Evolutionary conservation across 2,797 vertebrate species (phyloP), one percentile per base, ranked within the genome.

Genomic region (Adelosebastes latens): DNA sequence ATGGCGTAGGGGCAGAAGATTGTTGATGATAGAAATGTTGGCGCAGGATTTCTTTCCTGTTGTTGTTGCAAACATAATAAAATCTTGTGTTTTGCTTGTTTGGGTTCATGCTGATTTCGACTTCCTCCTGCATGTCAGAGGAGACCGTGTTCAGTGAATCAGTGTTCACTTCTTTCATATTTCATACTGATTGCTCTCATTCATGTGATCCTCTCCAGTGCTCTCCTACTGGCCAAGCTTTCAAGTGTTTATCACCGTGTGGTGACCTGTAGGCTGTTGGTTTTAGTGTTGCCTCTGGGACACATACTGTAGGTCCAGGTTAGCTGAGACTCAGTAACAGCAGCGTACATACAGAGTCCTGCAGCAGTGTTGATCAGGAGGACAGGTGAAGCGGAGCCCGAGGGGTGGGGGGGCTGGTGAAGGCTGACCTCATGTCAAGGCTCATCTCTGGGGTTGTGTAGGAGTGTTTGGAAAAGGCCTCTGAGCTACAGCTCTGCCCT

Each of bases 371-470:
- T 72, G 32, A 56, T 67, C n/a, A 52, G 66, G 62, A 74, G 42
- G 55, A 81, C 84, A 88, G 84, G 84, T 82, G 65, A 64, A 79
- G 65, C 1, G 3, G 34, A 22, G 71, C 49, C 72, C 25, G 39
- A 1, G 8, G 16, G 42, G 0, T 1, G 39, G 6, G 8, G 27
- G 77, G 74, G 8, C 59, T 39, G 36, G 29, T 61, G 74, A 46
- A 52, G 31, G 52, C 73, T 75, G 83, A 77, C 72, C 81, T 62
- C 10, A 2, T 80, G 82, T 81, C 78, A 60, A 53, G 60, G 49
- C 81, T 83, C 63, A 34, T 80, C 80, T 73, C 71, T 85, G 66
- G 36, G 73, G 63, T 42, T 78, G 81, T 87, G 85, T 89, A 63
- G 81, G 81, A 77, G 83, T 85, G 73, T 52, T 75, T 77, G 72